Evolutionary conservation across 2,113 vertebrate species (phyloP).

Genomic region (Vireo altiloquus): DNA sequence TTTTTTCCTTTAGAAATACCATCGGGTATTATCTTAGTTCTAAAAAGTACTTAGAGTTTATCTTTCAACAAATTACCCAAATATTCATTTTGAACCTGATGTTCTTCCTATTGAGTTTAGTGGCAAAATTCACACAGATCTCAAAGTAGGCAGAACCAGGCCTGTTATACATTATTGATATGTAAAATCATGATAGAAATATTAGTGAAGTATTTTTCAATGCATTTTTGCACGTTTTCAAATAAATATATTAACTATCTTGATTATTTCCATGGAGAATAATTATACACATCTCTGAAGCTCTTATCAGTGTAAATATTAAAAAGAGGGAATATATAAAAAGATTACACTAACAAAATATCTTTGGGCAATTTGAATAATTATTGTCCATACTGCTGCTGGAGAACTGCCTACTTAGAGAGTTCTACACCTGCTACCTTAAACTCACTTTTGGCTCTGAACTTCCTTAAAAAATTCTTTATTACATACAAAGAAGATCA

Average conservation of each 20-base stretch:
- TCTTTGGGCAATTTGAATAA: slow-evolving; percentile 35
- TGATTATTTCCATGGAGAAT: slow-evolving; percentile 41
- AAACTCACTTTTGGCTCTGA: background rate
- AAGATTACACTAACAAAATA: slow-evolving; percentile 26
- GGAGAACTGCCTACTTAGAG: slow-evolving; percentile 6
- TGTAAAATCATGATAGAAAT: background rate
- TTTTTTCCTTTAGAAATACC: background rate
- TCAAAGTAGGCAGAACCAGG: background rate
- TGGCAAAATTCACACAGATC: background rate
- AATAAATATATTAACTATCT: slow-evolving; percentile 9
- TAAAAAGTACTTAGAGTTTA: background rate
- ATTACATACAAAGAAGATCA: background rate
- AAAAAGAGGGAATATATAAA: slow-evolving; percentile 39
- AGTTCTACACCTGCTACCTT: slow-evolving; percentile 23
- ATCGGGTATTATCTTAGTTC: background rate
- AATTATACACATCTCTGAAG: slow-evolving; percentile 41
- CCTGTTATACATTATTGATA: background rate
- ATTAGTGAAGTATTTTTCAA: background rate
- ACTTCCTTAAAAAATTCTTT: background rate
- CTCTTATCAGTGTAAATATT: slow-evolving; percentile 34
- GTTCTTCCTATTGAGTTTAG: background rate
- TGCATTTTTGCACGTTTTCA: background rate
- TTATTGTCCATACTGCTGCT: background rate
- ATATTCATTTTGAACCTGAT: background rate
- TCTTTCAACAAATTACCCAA: background rate